phyloP scores from a whole-genome alignment of 2,113 vertebrate genomes.

The human region GRCh38 chr17:80191001-80191500 shows the following conservation, averaged over 20 bases:
- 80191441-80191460: background rate
- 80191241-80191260: accelerated
- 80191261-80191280: background rate
- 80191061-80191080: accelerated
- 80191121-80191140: no score
- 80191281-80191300: accelerated
- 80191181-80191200: accelerated
- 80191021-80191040: background rate
- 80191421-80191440: slow-evolving; percentile 80
- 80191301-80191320: background rate
- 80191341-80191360: slow-evolving; percentile 88
- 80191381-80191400: slow-evolving; percentile 87
- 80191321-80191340: slow-evolving; percentile 90
- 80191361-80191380: slow-evolving; percentile 89
- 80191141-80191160: background rate
- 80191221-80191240: accelerated
- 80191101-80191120: background rate
- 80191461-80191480: background rate
- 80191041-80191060: background rate
- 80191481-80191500: background rate
- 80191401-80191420: slow-evolving; percentile 87
- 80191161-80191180: accelerated
- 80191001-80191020: background rate
- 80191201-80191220: accelerated
- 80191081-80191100: no score